These are phyloP conservation scores for Rhaphigaster nebulosa DNA, from an alignment of 2,888 invertebrate species.

Conservation along the genomic window DNA sequence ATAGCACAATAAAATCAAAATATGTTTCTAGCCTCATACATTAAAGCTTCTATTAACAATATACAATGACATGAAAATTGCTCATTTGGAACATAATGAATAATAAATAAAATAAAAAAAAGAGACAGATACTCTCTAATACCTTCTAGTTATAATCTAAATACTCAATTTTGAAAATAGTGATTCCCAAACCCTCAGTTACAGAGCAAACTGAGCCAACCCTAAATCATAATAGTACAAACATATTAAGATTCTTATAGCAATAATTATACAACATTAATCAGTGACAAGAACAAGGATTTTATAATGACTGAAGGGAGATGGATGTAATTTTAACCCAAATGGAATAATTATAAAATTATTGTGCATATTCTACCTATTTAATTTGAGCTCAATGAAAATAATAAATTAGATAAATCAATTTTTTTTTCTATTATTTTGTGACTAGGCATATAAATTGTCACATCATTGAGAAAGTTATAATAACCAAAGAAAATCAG, in stretches of 20 bases:
- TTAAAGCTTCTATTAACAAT: not conserved
- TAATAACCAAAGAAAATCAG: not conserved
- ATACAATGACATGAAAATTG: not conserved
- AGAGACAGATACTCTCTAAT: not conserved
- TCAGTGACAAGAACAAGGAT: not conserved
- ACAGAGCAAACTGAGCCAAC: not conserved
- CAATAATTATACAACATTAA: not conserved
- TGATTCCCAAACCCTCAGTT: not conserved
- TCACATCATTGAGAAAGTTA: not conserved
- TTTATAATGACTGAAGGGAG: not conserved
- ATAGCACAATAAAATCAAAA: not conserved
- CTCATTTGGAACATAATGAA: not conserved
- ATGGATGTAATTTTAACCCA: not conserved
- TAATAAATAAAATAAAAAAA: not conserved
- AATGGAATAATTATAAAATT: not conserved
- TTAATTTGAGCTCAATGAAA: not conserved
- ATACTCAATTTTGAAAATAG: not conserved
- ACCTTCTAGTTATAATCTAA: not conserved
- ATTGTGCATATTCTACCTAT: not conserved
- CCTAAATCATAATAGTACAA: not conserved
- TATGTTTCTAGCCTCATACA: constrained; percentile 19
- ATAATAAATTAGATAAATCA: not conserved
- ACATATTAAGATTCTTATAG: not conserved
- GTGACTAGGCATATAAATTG: not conserved
- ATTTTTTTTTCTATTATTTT: not conserved